A percentile compares a stretch with the other conserved stretches of the same genome.
Evolutionary conservation across 64 coral and sea anemone genomes (phyloP).

Genomic region (Montipora capricornis): DNA sequence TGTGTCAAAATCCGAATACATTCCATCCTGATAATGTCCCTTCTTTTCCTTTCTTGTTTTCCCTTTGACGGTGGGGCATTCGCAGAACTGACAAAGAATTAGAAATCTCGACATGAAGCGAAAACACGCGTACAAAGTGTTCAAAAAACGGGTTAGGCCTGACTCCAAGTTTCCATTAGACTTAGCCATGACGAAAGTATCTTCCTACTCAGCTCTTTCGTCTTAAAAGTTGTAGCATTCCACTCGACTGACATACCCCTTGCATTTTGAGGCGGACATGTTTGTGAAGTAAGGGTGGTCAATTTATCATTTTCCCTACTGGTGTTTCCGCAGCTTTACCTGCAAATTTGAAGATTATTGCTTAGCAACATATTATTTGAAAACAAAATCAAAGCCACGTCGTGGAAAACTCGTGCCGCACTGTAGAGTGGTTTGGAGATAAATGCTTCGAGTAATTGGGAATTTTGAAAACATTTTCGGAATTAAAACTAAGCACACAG

Average conservation of each 20-base stretch:
- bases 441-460: no score
- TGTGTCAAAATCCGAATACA: background rate
- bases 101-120: conserved; percentile 71
- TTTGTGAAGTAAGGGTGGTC: background rate
- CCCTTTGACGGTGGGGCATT: conserved; percentile 42
- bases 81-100: conserved; percentile 69
- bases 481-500: no score
- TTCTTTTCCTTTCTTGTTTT: conserved; percentile 8
- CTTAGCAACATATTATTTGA: conserved; percentile 2
- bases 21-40: background rate
- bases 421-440: no score
- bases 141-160: conserved; percentile 65
- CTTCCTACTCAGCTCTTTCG: background rate
- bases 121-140: conserved; percentile 65
- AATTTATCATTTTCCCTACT: conserved; percentile 14
- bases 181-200: conserved; percentile 21
- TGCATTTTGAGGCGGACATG: background rate
- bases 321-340: conserved; percentile 7
- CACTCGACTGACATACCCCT: background rate
- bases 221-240: background rate
- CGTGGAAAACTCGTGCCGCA: no score
- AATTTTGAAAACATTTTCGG: no score
- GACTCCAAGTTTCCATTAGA: conserved; percentile 49
- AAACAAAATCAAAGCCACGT: background rate
- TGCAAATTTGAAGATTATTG: background rate